phyloP scores from a whole-genome alignment of 2,797 vertebrate species.

The Ciconia nigra region DNA sequence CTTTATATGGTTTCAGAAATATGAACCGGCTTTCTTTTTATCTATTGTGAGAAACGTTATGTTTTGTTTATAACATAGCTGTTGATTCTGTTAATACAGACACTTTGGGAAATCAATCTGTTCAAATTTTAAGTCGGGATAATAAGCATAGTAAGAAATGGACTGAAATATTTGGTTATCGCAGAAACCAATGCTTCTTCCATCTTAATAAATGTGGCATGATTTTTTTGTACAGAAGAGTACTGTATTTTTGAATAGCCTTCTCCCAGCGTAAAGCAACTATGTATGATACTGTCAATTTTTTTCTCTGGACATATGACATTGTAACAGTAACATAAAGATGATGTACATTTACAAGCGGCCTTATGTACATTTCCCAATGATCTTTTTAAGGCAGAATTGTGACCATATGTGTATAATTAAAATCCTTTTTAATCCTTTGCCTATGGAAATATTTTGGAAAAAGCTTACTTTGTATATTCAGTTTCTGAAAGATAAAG shows the following conservation, averaged over 20 bases:
- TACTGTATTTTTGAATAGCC: slow-evolving; percentile 98
- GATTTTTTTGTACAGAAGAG: slow-evolving; percentile 97
- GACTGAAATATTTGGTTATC: slow-evolving; percentile 83
- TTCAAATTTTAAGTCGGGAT: slow-evolving; percentile 75
- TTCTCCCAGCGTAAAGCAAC: slow-evolving; percentile 92
- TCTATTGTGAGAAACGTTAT: slow-evolving; percentile 86
- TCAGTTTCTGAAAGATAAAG: slow-evolving; percentile 83
- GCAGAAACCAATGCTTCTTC: slow-evolving; percentile 84
- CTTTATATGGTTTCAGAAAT: slow-evolving; percentile 90
- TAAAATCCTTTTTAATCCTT: slow-evolving; percentile 99
- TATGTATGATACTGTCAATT: slow-evolving; percentile 99
- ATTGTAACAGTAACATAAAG: slow-evolving; percentile 96
- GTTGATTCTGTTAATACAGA: slow-evolving; percentile 88
- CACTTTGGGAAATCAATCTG: slow-evolving; percentile 80
- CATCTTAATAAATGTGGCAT: slow-evolving; percentile 87
- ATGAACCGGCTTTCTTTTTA: slow-evolving; percentile 88
- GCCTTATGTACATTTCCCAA: slow-evolving; percentile 99
- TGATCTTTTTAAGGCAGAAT: slow-evolving; percentile 98
- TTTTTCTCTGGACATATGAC: slow-evolving; percentile 98
- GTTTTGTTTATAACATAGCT: slow-evolving; percentile 93
- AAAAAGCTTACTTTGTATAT: slow-evolving; percentile 83
- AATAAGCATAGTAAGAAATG: slow-evolving; percentile 79
- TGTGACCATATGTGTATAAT: slow-evolving; percentile 98
- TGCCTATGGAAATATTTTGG: slow-evolving; percentile 87
- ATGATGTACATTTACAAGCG: slow-evolving; percentile 99